A percentile compares a stretch with the other conserved stretches of the same genome.
These are phyloP conservation scores for Falco biarmicus DNA, from an alignment of 2,797 vertebrate genomes.

Conservation along the genomic window DNA sequence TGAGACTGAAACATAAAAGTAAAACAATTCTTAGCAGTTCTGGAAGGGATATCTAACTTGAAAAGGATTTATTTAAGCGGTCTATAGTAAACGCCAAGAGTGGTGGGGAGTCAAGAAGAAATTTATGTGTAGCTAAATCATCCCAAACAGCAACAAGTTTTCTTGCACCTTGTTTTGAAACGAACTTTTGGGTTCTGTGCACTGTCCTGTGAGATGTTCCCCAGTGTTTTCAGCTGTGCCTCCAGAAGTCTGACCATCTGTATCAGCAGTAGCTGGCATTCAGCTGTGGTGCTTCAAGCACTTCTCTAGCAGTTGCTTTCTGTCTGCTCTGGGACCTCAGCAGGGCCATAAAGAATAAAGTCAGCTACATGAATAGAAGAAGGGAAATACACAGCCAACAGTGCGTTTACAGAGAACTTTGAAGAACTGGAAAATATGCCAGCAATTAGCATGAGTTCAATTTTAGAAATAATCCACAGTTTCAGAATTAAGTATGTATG, in stretches of 20 bases:
- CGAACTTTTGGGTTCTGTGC: neutral
- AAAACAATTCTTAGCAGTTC: neutral
- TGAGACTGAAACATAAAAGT: neutral
- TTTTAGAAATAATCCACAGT: slow-evolving; percentile 45
- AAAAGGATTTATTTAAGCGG: neutral
- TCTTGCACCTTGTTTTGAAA: neutral
- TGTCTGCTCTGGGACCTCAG: slow-evolving; percentile 14
- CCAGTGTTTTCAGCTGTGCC: neutral
- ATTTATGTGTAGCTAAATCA: neutral
- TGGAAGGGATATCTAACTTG: neutral
- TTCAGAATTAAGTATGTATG: slow-evolving; percentile 11
- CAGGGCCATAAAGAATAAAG: slow-evolving; percentile 25
- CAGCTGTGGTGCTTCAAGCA: neutral
- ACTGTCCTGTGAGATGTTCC: neutral
- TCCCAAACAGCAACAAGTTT: neutral
- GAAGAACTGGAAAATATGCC: slow-evolving; percentile 36
- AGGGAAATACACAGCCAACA: slow-evolving; percentile 8
- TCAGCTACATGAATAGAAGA: slow-evolving; percentile 13
- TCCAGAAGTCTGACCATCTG: neutral
- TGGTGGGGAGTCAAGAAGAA: neutral
- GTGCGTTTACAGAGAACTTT: slow-evolving; percentile 15
- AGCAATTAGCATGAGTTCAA: slow-evolving; percentile 20
- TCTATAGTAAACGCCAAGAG: neutral
- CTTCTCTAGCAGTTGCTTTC: neutral
- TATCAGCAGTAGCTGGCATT: neutral